These are phyloP conservation scores for Saimiri boliviensis DNA, from an alignment of 2,113 vertebrate genomes.

Conservation along the genomic window DNA sequence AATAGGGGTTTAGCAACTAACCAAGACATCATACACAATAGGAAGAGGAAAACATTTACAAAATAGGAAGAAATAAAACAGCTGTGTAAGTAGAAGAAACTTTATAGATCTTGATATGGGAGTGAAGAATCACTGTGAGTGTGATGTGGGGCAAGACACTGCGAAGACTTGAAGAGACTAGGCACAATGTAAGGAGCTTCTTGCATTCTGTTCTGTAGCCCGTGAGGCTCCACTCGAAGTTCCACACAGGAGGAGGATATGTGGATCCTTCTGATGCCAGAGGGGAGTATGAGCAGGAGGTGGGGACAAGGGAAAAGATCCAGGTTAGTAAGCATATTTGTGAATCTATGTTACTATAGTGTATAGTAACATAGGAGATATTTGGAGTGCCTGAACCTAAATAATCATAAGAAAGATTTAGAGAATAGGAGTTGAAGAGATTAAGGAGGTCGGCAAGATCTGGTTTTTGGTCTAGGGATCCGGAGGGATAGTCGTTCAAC, in stretches of 20 bases:
- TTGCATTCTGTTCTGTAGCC: neutral
- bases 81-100: neutral
- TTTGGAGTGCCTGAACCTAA: neutral
- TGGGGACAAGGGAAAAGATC: neutral
- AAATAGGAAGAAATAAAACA: neutral
- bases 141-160: rapidly evolving
- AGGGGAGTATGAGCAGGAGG: neutral
- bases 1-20: neutral
- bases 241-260: neutral
- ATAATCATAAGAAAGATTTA: neutral
- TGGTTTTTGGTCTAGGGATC: neutral
- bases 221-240: too few species aligned
- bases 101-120: neutral
- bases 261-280: neutral
- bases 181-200: neutral
- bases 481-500: neutral
- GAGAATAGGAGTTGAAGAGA: neutral
- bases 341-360: neutral
- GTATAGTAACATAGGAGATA: neutral
- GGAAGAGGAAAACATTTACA: neutral
- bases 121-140: neutral
- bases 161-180: neutral
- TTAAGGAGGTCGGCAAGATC: neutral
- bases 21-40: neutral
- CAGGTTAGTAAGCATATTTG: neutral